Evolutionary conservation across 2,888 invertebrate species (phyloP).

Genomic region (Drosophila paranaensis): DNA sequence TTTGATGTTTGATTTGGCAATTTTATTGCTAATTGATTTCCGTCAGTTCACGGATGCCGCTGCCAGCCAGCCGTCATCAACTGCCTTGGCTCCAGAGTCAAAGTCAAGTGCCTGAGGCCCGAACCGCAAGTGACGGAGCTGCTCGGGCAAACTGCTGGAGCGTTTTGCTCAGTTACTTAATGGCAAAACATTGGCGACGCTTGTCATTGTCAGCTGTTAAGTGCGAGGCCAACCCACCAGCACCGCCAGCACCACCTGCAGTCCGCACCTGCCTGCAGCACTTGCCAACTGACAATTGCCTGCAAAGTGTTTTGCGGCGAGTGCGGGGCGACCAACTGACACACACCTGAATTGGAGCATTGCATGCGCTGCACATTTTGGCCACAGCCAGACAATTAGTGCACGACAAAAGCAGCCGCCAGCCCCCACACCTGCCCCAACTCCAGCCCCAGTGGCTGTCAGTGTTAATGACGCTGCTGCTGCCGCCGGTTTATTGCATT

Average conservation of each 20-base stretch:
- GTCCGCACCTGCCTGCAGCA: constrained; percentile 35
- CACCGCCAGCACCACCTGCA: not conserved
- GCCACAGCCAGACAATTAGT: constrained; percentile 73
- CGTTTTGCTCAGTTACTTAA: constrained; percentile 60
- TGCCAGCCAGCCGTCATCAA: constrained; percentile 13
- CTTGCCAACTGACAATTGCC: constrained; percentile 74
- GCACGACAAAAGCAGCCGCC: constrained; percentile 67
- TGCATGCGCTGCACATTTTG: constrained; percentile 75
- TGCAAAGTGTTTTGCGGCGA: constrained; percentile 75
- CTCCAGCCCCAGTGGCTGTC: constrained; percentile 52
- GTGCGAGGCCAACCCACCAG: constrained; percentile 5
- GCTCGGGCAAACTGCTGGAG: constrained; percentile 63
- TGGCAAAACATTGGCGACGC: constrained; percentile 37
- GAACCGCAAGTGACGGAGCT: constrained; percentile 75
- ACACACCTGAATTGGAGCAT: constrained; percentile 80
- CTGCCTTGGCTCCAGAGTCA: constrained; percentile 10
- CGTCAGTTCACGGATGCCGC: constrained; percentile 20
- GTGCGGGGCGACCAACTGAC: constrained; percentile 73
- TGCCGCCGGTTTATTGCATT: constrained; percentile 76
- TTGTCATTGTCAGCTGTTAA: constrained; percentile 73
- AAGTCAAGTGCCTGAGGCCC: constrained; percentile 20
- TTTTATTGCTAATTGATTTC: constrained; percentile 79
- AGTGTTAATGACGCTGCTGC: constrained; percentile 75
- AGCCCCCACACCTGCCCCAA: not conserved
- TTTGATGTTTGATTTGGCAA: constrained; percentile 60